Evolutionary conservation across 1,140 invertebrate genomes (phyloP).

Genomic region (Heliconius congener): DNA sequence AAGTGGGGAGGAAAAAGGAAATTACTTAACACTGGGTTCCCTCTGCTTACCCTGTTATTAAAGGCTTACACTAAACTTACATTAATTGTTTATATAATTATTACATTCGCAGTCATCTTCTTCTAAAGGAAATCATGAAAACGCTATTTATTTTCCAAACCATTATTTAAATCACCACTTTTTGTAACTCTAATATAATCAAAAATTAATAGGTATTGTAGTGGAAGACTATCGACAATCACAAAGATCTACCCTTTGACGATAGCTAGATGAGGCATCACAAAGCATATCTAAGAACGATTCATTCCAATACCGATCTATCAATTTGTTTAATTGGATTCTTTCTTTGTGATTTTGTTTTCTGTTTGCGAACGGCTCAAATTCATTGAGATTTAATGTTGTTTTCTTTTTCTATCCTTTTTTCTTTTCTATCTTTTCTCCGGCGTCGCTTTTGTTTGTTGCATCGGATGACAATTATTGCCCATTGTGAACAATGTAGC

Average conservation of each 20-base stretch:
- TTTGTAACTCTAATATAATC: neutral
- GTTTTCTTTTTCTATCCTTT: constrained; percentile 45
- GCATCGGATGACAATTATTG: constrained; percentile 32
- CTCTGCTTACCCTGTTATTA: too few relatives aligned
- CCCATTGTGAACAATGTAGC: constrained; percentile 9
- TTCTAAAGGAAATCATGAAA: too few relatives aligned
- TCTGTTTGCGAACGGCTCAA: constrained; percentile 60
- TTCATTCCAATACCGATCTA: constrained; percentile 59
- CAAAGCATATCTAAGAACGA: constrained; percentile 42
- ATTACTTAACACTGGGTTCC: too few relatives aligned
- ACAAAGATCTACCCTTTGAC: constrained; percentile 37
- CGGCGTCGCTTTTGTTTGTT: constrained; percentile 38
- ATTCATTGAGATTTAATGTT: constrained; percentile 66
- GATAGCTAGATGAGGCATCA: constrained; percentile 59
- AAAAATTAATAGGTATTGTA: neutral
- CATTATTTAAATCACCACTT: neutral
- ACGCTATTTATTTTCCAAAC: neutral
- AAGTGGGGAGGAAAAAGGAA: too few relatives aligned
- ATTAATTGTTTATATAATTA: too few relatives aligned
- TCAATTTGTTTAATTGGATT: constrained; percentile 78
- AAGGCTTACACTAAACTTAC: too few relatives aligned
- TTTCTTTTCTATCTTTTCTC: constrained; percentile 33
- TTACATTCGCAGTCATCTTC: too few relatives aligned
- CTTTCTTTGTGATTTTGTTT: constrained; percentile 45
- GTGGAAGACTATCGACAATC: constrained; percentile 15